Conservation (phyloP, 2,113 vertebrate genomes). For the Vanacampus margaritifer region DNA sequence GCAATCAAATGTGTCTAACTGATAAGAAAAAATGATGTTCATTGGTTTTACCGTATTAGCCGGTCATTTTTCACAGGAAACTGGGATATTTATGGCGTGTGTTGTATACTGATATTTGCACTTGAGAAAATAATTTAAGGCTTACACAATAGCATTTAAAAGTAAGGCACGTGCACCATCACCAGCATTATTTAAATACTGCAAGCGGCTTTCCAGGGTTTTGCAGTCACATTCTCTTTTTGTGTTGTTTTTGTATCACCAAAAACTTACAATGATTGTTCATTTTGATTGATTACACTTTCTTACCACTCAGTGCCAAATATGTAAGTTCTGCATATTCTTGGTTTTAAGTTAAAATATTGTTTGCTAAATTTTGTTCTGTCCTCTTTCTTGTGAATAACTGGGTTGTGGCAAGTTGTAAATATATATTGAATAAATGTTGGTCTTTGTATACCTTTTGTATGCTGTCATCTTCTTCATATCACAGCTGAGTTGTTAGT, state of each 20-base stretch:
- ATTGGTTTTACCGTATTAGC: slow-evolving; percentile 6
- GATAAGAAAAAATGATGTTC: not conserved
- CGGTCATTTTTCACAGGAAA: slow-evolving; percentile 34
- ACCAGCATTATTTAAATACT: slow-evolving; percentile 44
- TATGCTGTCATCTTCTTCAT: not conserved
- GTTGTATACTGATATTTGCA: slow-evolving; percentile 16
- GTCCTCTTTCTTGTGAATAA: slow-evolving; percentile 51
- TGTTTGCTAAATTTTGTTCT: slow-evolving; percentile 30
- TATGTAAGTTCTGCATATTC: slow-evolving; percentile 36
- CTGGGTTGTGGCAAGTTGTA: slow-evolving; percentile 51
- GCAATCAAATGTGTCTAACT: slow-evolving; percentile 14
- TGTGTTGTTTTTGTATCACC: slow-evolving; percentile 7
- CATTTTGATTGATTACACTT: slow-evolving; percentile 34
- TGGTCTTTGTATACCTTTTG: slow-evolving; percentile 43
- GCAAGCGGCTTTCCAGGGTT: slow-evolving; percentile 6
- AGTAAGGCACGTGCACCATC: slow-evolving; percentile 8
- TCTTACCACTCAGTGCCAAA: slow-evolving; percentile 65
- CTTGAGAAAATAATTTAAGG: slow-evolving; percentile 19
- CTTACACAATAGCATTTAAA: slow-evolving; percentile 31
- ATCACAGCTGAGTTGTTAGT: not conserved
- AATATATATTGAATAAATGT: slow-evolving; percentile 67
- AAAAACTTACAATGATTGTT: slow-evolving; percentile 42
- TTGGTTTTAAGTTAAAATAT: slow-evolving; percentile 21
- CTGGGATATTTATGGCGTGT: slow-evolving; percentile 1
- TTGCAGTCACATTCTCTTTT: not conserved